Conservation (phyloP, 23 tunicate genomes). For the Halocynthia aurantium region DNA sequence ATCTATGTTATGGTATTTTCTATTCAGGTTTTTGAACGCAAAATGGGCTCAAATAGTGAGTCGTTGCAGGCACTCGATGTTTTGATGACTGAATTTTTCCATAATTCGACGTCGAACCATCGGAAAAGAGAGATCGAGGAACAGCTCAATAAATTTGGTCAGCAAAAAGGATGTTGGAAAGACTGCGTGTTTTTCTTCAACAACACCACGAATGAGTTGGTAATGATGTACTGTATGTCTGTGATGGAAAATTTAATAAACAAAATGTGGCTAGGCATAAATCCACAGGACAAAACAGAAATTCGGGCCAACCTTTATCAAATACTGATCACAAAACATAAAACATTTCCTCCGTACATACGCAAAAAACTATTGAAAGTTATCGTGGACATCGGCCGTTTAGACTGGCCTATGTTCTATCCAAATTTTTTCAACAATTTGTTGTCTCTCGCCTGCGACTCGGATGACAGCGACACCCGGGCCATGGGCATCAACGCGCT, state of each 20-base stretch:
- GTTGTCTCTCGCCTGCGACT: constrained; percentile 36
- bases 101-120: constrained; percentile 61
- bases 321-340: constrained; percentile 50
- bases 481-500: constrained; percentile 73
- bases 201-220: constrained; percentile 69
- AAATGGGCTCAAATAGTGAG: neutral
- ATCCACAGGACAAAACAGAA: constrained; percentile 53
- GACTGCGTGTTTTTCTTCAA: constrained; percentile 58
- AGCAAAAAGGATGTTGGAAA: constrained; percentile 82
- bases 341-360: constrained; percentile 48
- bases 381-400: constrained; percentile 80
- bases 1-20: neutral
- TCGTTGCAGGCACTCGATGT: constrained; percentile 39
- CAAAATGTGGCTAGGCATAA: constrained; percentile 85
- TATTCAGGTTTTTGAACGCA: neutral
- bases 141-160: constrained; percentile 68
- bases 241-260: constrained; percentile 82
- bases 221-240: constrained; percentile 79
- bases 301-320: constrained; percentile 55
- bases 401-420: constrained; percentile 96
- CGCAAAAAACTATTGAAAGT: constrained; percentile 71
- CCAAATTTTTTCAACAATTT: constrained; percentile 66
- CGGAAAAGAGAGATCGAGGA: constrained; percentile 89
- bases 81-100: constrained; percentile 77
- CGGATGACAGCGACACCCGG: constrained; percentile 57